Conservation (phyloP, 92 coral and sea anemone species). For the Heteractis magnifica region DNA sequence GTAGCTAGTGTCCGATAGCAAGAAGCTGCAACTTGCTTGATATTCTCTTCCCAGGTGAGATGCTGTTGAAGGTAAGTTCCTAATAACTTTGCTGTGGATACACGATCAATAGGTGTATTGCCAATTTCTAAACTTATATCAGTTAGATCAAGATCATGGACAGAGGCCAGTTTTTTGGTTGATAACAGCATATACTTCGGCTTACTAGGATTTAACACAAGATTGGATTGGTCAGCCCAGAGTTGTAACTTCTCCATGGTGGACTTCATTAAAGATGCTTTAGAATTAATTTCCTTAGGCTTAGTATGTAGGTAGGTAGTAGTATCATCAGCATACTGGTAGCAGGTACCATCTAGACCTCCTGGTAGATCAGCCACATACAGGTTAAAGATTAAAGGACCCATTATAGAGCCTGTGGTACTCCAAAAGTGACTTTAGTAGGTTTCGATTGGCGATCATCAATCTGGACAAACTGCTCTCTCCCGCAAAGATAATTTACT, state of each 20-base stretch:
- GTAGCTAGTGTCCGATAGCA: neutral
- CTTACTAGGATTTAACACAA: conserved; percentile 9
- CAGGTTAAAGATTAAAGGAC: conserved; percentile 46
- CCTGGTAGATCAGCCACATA: conserved; percentile 50
- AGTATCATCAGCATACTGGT: conserved; percentile 61
- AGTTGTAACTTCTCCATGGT: neutral
- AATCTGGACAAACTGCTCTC: conserved; percentile 49
- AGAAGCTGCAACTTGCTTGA: too few species aligned
- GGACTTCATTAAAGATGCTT: conserved; percentile 22
- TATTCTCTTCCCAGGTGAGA: too few species aligned
- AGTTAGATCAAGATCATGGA: neutral
- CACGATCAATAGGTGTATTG: too few species aligned
- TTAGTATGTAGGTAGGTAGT: conserved; percentile 38
- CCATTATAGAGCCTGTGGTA: conserved; percentile 53
- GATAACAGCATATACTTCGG: conserved; percentile 6
- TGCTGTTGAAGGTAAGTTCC: too few species aligned
- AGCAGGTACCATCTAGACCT: conserved; percentile 29
- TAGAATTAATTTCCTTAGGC: conserved; percentile 25
- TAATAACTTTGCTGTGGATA: too few species aligned
- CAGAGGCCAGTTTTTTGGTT: neutral
- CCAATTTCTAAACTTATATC: neutral
- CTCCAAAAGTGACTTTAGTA: conserved; percentile 42
- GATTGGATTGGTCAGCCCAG: conserved; percentile 11
- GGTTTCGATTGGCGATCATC: conserved; percentile 33
- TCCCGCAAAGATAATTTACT: conserved; percentile 31